phyloP scores from a whole-genome alignment of 2,888 invertebrate species.

The Agelastica alni region DNA sequence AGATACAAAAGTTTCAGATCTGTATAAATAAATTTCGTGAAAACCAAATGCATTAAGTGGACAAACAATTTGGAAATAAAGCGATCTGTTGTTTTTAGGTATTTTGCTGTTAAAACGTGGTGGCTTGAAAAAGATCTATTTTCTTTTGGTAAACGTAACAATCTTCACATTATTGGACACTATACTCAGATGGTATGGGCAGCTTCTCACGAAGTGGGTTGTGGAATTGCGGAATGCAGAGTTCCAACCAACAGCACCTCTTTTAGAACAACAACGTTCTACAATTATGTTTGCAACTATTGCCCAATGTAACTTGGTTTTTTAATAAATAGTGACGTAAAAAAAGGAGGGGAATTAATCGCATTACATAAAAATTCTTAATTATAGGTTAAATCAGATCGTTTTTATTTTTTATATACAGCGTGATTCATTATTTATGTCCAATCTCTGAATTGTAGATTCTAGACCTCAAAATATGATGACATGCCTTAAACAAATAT shows the following conservation, averaged over 20 bases:
- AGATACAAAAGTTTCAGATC: no score
- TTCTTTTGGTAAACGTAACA: conserved; percentile 66
- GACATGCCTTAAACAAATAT: no score
- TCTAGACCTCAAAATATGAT: no score
- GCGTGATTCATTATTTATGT: no score
- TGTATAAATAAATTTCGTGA: no score
- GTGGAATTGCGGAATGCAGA: conserved; percentile 71
- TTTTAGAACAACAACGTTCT: conserved; percentile 65
- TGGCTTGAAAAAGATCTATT: conserved; percentile 75
- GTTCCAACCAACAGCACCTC: conserved; percentile 39
- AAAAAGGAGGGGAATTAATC: no score
- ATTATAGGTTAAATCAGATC: no score
- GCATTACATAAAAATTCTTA: conserved; percentile 38
- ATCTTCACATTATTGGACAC: conserved; percentile 71
- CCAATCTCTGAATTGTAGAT: no score
- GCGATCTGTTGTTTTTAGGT: conserved; percentile 66
- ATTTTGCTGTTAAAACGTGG: conserved; percentile 80
- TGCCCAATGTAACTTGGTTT: conserved; percentile 85
- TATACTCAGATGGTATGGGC: conserved; percentile 87
- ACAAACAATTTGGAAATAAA: no score
- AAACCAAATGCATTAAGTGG: no score
- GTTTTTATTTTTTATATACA: no score
- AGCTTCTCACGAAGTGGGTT: conserved; percentile 75
- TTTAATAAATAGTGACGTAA: no score
- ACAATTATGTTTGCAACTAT: conserved; percentile 83